These are phyloP conservation scores for Steinernema feltiae DNA, from an alignment of 1,140 invertebrate species.

Conservation along the genomic window DNA sequence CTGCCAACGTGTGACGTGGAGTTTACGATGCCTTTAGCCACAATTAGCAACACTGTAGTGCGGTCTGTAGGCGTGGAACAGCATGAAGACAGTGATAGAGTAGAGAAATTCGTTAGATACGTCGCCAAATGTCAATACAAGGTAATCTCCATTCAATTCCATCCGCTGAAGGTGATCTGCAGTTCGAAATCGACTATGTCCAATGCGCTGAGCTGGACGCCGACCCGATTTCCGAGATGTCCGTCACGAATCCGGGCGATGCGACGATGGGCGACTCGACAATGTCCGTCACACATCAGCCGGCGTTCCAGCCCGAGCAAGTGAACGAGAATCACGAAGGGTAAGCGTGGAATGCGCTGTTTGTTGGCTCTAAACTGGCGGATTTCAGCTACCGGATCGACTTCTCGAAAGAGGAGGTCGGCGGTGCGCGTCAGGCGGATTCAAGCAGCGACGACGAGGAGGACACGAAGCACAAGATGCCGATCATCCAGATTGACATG, in stretches of 20 bases:
- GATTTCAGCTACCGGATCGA: conserved; percentile 43
- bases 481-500: conserved; percentile 56
- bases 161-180: conserved; percentile 20
- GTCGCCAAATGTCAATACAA: conserved; percentile 90
- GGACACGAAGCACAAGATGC: conserved; percentile 40
- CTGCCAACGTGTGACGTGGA: conserved; percentile 82
- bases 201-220: conserved; percentile 52
- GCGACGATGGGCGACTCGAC: conserved; percentile 6
- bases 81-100: conserved; percentile 76
- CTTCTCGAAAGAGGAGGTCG: conserved; percentile 37
- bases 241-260: conserved; percentile 22
- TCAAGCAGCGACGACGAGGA: conserved; percentile 52
- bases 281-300: conserved; percentile 40
- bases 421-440: conserved; percentile 24
- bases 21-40: conserved; percentile 97
- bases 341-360: conserved; percentile 23
- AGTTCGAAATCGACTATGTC: conserved; percentile 56
- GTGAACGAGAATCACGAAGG: conserved; percentile 43
- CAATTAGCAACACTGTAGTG: conserved; percentile 90
- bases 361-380: neutral
- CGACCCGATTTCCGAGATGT: conserved; percentile 32
- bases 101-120: conserved; percentile 96
- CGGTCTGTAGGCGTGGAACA: conserved; percentile 80
- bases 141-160: conserved; percentile 49
- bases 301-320: conserved; percentile 50